Conservation (phyloP, 2,888 invertebrate species). For the Mythimna ferrago region DNA sequence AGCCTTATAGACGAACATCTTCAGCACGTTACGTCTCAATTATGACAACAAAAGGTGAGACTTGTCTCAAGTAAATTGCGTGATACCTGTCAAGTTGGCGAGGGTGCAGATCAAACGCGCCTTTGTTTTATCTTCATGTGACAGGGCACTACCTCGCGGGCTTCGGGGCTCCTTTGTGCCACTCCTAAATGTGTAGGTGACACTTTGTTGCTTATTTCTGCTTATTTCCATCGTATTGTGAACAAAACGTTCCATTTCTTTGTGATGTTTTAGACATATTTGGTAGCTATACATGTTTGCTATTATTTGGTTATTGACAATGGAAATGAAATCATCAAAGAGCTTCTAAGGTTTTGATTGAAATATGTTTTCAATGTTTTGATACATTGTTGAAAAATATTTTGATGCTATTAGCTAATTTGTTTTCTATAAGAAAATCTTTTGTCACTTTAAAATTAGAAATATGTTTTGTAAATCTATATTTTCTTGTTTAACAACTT, state of each 20-base stretch:
- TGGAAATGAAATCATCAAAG: slow-evolving; percentile 60
- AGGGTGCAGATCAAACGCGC: slow-evolving; percentile 83
- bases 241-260: slow-evolving; percentile 58
- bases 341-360: slow-evolving; percentile 56
- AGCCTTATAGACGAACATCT: slow-evolving; percentile 63
- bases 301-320: slow-evolving; percentile 54
- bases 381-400: slow-evolving; percentile 5
- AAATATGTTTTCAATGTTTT: slow-evolving; percentile 30
- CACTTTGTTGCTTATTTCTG: slow-evolving; percentile 66
- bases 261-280: slow-evolving; percentile 62
- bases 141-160: slow-evolving; percentile 59
- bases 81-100: slow-evolving; percentile 71
- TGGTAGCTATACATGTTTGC: slow-evolving; percentile 46
- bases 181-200: slow-evolving; percentile 66
- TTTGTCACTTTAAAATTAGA: not conserved
- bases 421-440: not conserved
- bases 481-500: not conserved
- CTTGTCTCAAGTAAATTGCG: slow-evolving; percentile 84
- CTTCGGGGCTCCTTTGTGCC: slow-evolving; percentile 66
- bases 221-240: slow-evolving; percentile 62
- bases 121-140: slow-evolving; percentile 83
- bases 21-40: slow-evolving; percentile 70
- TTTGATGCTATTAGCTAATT: not conserved
- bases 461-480: not conserved
- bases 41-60: slow-evolving; percentile 76